Base-by-base conservation (phyloP, 1,140 invertebrate genomes). In the Aphelinus atriplicis region DNA sequence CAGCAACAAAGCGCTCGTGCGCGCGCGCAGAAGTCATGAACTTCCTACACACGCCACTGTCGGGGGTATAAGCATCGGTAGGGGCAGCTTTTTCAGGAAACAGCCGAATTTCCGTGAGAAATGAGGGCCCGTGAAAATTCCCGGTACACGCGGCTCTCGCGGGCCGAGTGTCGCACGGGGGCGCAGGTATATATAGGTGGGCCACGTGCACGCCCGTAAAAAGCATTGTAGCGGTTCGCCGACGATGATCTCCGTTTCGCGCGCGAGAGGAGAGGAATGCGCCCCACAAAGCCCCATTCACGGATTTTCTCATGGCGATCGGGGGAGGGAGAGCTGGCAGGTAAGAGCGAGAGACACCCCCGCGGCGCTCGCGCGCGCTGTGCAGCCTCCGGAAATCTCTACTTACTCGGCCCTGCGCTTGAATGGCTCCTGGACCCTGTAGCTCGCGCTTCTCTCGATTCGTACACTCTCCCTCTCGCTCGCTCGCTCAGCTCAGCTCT, bases 381-480 rank as follows among this genome's bases (percentile, higher is more conserved):
- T 71, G 62, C 77, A 80, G 80, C 82, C 82, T 83, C 85, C 86
- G 85, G 85, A 86, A 86, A 86, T 87, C 82, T 86, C 84, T 84
- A 82, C 85, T 87, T 86, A 86, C 83, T 81, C 45, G 48, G 26
- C 26, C 77, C 73, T 80, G 75, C 79, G 82, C 76, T 76, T 85
- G 79, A 86, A 86, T 86, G 81, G 78, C 66, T 80, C 77, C 77
- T 76, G 68, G 62, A 67, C 70, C 71, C 65, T 72, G 45, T 51
- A 73, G 57, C 45, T 48, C 46, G 45, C n/a, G 64, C 55, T 26
- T 26, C 26, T 26, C 26, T 26, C 46, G 62, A 51, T 50, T 55
- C 69, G 48, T 45, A 26, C 3, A 51, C 48, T n/a, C 73, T 61
- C 48, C 26, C 60, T 65, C 45, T 45, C 64, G 43, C 53, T 56